Percentiles rank a stretch among this genome's conserved stretches.
phyloP scores from a whole-genome alignment of 2,797 vertebrate genomes.

The Novumbra hubbsi region DNA sequence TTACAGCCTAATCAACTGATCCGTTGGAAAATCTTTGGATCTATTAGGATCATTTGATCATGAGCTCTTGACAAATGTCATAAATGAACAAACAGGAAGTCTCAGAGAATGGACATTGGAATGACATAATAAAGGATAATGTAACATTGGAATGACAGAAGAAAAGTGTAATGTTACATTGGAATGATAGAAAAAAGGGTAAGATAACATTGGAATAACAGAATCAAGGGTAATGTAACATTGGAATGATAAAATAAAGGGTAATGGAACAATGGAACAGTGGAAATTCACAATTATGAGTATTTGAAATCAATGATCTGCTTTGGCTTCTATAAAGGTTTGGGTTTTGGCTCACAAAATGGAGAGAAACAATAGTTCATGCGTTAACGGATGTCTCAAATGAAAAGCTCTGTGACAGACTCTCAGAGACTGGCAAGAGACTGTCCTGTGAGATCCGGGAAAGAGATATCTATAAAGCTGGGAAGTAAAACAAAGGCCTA shows the following conservation, averaged over 20 bases:
- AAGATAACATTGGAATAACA: conserved; percentile 10
- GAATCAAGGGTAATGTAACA: background rate
- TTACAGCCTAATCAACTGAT: background rate
- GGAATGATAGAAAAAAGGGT: conserved; percentile 3
- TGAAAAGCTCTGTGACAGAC: conserved; percentile 49
- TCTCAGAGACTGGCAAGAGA: conserved; percentile 56
- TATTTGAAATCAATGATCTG: conserved; percentile 24
- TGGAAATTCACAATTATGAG: background rate
- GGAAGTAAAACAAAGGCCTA: conserved; percentile 60
- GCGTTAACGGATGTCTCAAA: conserved; percentile 55
- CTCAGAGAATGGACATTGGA: background rate
- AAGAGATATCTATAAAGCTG: conserved; percentile 67
- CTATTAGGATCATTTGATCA: background rate
- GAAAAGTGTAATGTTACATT: background rate
- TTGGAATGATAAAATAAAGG: conserved; percentile 9
- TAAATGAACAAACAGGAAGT: background rate
- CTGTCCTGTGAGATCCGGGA: conserved; percentile 62
- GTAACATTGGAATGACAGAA: conserved; percentile 7
- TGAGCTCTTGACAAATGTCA: background rate
- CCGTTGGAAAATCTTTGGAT: background rate
- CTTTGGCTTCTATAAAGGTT: conserved; percentile 40
- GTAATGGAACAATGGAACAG: background rate
- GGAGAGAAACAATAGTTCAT: conserved; percentile 48
- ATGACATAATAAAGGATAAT: background rate
- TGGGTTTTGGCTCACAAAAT: conserved; percentile 43